Evolutionary conservation across 2,888 invertebrate species (phyloP).

Genomic region (Sphaerophoria taeniata): DNA sequence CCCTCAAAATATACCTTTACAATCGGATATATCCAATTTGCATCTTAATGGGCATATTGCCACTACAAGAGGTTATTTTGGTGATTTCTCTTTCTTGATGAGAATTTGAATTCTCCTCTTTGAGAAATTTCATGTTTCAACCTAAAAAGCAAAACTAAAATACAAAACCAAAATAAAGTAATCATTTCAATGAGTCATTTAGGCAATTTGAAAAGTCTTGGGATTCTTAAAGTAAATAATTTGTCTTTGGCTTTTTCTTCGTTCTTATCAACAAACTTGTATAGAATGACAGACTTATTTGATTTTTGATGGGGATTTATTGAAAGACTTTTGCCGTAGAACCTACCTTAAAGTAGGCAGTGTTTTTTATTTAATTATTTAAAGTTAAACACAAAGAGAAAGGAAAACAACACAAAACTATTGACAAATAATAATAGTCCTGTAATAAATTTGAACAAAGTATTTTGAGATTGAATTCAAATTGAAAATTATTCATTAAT

Average conservation of each 20-base stretch:
- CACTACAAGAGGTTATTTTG: slow-evolving; percentile 32
- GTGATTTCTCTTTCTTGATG: slow-evolving; percentile 36
- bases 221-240: slow-evolving; percentile 5
- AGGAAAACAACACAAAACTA: too few species aligned
- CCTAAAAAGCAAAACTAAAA: neutral
- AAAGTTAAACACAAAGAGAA: too few species aligned
- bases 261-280: neutral
- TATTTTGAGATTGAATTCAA: too few species aligned
- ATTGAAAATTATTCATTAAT: too few species aligned
- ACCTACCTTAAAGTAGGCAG: neutral
- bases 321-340: neutral
- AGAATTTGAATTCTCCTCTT: slow-evolving; percentile 10
- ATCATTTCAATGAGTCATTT: slow-evolving; percentile 33
- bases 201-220: neutral
- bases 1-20: neutral
- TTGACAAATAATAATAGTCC: too few species aligned
- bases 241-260: neutral
- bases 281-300: neutral
- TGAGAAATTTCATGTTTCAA: slow-evolving; percentile 2
- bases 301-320: neutral
- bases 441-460: too few species aligned
- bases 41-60: slow-evolving; percentile 26
- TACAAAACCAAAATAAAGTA: slow-evolving; percentile 10
- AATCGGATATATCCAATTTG: slow-evolving; percentile 35
- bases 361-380: too few species aligned